phyloP scores from a whole-genome alignment of 2,888 invertebrate genomes.

The Dusona sp. region DNA sequence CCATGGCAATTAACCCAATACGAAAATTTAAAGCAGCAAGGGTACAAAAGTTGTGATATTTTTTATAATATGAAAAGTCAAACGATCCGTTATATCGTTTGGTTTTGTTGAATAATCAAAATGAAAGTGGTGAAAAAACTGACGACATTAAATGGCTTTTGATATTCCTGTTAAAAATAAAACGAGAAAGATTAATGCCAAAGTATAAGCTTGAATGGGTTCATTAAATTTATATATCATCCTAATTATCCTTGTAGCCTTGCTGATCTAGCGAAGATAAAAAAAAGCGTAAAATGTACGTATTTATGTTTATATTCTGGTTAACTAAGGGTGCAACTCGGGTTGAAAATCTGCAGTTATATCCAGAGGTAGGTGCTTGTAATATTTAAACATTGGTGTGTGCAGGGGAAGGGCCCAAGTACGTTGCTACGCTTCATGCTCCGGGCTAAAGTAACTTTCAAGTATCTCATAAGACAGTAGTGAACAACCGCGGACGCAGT shows the following conservation, averaged over 20 bases:
- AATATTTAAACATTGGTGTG: slow-evolving; percentile 17
- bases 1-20: neutral
- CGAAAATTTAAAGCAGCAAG: neutral
- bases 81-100: neutral
- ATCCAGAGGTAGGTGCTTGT: slow-evolving; percentile 7
- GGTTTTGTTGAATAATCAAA: neutral
- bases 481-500: slow-evolving; percentile 63
- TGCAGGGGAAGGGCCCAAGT: slow-evolving; percentile 3
- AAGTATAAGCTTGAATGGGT: neutral
- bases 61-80: neutral
- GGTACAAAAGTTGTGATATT: neutral
- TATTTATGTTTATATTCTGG: neutral
- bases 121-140: neutral
- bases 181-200: too few relatives aligned
- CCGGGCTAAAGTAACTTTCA: slow-evolving; percentile 58
- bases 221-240: neutral
- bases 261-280: neutral
- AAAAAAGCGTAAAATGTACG: neutral
- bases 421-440: slow-evolving; percentile 43
- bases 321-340: slow-evolving; percentile 6
- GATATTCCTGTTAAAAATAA: too few relatives aligned
- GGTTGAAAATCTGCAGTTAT: slow-evolving; percentile 36
- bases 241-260: neutral
- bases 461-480: slow-evolving; percentile 67
- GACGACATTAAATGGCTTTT: neutral